These are phyloP conservation scores for Phasianus colchicus DNA, from an alignment of 2,113 vertebrate species.

Conservation along the genomic window DNA sequence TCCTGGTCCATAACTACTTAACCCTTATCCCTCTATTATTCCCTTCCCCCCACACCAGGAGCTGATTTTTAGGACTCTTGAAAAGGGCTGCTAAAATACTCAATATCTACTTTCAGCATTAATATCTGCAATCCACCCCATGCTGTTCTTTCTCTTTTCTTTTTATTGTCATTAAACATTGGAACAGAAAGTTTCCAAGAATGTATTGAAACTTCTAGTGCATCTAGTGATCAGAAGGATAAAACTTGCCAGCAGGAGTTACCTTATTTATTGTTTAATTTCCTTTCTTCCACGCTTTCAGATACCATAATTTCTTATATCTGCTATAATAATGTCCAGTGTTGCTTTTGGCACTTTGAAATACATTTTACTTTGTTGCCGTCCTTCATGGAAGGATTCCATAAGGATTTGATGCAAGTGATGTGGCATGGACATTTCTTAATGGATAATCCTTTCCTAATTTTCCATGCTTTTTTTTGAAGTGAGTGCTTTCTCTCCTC, in stretches of 20 bases:
- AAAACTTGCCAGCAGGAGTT: slow-evolving; percentile 32
- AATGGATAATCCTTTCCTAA: slow-evolving; percentile 64
- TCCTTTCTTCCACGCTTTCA: slow-evolving; percentile 60
- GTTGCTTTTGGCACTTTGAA: slow-evolving; percentile 59
- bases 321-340: slow-evolving; percentile 63
- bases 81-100: slow-evolving; percentile 61
- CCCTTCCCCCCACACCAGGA: neutral
- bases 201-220: slow-evolving; percentile 13
- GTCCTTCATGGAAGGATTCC: slow-evolving; percentile 18
- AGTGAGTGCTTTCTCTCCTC: neutral
- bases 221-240: slow-evolving; percentile 7
- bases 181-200: slow-evolving; percentile 57
- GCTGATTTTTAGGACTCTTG: neutral
- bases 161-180: slow-evolving; percentile 50
- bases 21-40: neutral
- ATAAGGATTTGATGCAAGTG: slow-evolving; percentile 10
- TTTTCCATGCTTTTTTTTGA: slow-evolving; percentile 47
- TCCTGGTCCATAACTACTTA: neutral
- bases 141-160: neutral
- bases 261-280: slow-evolving; percentile 70
- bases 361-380: slow-evolving; percentile 53
- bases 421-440: slow-evolving; percentile 10
- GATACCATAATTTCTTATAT: slow-evolving; percentile 28
- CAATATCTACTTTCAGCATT: slow-evolving; percentile 31
- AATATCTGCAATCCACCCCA: slow-evolving; percentile 32